Conservation (phyloP, 2,797 vertebrate species). For the Rousettus madagascariensis region DNA sequence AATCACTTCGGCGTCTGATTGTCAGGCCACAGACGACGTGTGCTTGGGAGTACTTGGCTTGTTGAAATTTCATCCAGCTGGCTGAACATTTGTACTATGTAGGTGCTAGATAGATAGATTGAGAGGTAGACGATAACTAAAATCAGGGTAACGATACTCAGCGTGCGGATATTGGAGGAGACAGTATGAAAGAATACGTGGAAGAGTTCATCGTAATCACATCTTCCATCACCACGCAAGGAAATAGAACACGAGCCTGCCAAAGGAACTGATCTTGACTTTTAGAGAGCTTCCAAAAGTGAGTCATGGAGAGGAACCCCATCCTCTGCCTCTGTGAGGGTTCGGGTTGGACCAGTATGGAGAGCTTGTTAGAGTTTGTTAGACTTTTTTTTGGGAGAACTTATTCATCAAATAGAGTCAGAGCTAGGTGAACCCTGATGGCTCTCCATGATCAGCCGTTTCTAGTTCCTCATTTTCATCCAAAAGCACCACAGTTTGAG, state of each 20-base stretch:
- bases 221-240: neutral
- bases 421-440: neutral
- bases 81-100: neutral
- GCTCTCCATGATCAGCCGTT: neutral
- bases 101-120: neutral
- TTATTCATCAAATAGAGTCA: neutral
- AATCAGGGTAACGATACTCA: neutral
- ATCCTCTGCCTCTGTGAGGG: neutral
- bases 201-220: neutral
- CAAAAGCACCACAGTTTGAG: neutral
- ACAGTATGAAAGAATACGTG: neutral
- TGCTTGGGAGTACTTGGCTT: neutral
- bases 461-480: neutral
- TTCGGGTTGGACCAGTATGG: neutral
- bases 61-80: neutral
- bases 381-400: neutral
- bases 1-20: neutral
- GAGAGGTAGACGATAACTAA: neutral
- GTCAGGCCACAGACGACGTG: neutral
- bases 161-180: neutral
- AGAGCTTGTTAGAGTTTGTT: neutral
- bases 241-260: neutral
- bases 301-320: neutral
- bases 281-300: neutral
- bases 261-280: neutral